A percentile compares a stretch with the other conserved stretches of the same genome.
phyloP scores from a whole-genome alignment of 2,888 invertebrate species.

The Belgica antarctica region DNA sequence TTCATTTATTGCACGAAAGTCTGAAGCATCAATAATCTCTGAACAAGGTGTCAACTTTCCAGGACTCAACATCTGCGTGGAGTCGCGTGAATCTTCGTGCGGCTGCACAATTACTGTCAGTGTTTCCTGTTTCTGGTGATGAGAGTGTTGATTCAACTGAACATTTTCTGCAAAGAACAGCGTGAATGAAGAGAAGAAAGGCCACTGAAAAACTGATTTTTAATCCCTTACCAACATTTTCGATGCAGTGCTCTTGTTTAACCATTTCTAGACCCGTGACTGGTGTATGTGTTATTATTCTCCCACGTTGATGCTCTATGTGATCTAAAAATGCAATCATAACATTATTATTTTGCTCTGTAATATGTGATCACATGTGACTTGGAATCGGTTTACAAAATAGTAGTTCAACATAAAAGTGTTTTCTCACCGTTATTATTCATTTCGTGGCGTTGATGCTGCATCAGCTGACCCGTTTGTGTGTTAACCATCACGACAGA shows the following conservation, averaged over 20 bases:
- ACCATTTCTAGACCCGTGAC: conserved; percentile 46
- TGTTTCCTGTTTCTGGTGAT: conserved; percentile 51
- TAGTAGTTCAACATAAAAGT: too few relatives aligned
- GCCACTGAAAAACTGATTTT: too few relatives aligned
- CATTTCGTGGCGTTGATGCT: conserved; percentile 32
- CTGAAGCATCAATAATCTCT: conserved; percentile 60
- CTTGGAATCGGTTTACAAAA: too few relatives aligned
- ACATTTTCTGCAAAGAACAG: background rate
- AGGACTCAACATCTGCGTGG: conserved; percentile 59
- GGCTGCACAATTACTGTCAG: conserved; percentile 61
- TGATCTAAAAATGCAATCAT: conserved; percentile 6
- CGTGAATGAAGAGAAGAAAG: too few relatives aligned
- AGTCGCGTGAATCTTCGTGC: conserved; percentile 61
- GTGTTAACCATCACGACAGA: conserved; percentile 52
- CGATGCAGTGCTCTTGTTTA: conserved; percentile 47
- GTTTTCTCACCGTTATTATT: conserved; percentile 43
- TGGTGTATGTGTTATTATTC: conserved; percentile 44
- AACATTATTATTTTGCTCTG: too few relatives aligned
- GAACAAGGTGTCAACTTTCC: conserved; percentile 59
- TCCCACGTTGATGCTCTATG: conserved; percentile 39
- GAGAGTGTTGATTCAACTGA: conserved; percentile 45
- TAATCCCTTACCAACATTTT: conserved; percentile 45
- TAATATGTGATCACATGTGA: too few relatives aligned
- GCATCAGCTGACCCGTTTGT: conserved; percentile 44
- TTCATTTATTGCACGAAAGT: conserved; percentile 62